These are phyloP conservation scores for Intellagama lesueurii DNA, from an alignment of 2,797 vertebrate genomes.

Conservation along the genomic window DNA sequence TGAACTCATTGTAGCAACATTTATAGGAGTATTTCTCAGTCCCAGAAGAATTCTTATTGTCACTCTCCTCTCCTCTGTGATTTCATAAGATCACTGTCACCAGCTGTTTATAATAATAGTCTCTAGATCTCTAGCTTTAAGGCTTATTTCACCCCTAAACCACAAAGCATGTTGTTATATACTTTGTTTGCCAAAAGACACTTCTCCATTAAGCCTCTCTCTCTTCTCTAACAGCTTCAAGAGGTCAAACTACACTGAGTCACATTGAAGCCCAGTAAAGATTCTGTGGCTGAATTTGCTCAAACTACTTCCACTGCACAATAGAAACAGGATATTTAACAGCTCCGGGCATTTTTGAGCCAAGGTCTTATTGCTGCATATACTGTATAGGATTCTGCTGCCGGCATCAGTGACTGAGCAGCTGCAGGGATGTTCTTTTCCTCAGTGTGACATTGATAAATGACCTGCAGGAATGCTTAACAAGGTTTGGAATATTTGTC, in stretches of 20 bases:
- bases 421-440: neutral
- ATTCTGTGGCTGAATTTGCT: neutral
- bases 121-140: neutral
- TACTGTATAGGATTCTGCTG: constrained; percentile 30
- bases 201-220: neutral
- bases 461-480: neutral
- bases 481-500: constrained; percentile 15
- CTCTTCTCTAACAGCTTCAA: neutral
- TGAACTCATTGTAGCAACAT: neutral
- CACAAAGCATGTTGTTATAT: neutral
- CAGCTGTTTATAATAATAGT: constrained; percentile 17
- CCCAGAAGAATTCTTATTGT: neutral
- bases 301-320: neutral
- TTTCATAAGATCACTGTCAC: neutral
- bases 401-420: neutral
- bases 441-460: constrained; percentile 24
- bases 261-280: neutral
- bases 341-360: neutral
- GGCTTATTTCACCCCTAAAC: neutral
- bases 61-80: neutral
- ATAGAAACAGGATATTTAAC: constrained; percentile 1
- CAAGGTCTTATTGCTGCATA: neutral
- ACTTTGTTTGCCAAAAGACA: neutral
- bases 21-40: neutral
- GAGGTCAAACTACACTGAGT: neutral